Evolutionary conservation across 2,888 invertebrate species (phyloP), one percentile per base, ranked within the genome.

Genomic region (Stramonita haemastoma): DNA sequence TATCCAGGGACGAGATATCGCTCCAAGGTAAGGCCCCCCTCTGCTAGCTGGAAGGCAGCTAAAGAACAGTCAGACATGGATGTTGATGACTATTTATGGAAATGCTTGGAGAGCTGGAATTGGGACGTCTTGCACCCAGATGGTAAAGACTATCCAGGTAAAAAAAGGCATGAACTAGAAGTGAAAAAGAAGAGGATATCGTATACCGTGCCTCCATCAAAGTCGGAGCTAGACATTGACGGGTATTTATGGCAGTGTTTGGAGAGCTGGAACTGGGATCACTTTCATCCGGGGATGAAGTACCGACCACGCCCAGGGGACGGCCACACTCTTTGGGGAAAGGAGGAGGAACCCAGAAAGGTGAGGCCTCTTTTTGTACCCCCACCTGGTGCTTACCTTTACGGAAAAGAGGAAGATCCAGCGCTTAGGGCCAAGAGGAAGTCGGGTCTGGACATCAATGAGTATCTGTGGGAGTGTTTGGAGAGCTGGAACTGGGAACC

Each of bases 391-490:
- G 46, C 46, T 46, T 46, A 46, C 46, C 46, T 46, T 46, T 46
- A 46, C 8, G 46, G 46, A 46, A 46, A 46, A 46, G 46, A 8
- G 46, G 46, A 46, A 46, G 46, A 46, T 46, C 46, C 46, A 46
- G 46, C 8, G 46, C 46, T 46, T 46, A 46, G 46, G 46, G 46
- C 46, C 46, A 46, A 8, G 46, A 46, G 46, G 46, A 46, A 46
- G 8, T 46, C 46, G 13, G 46, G 32, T 13, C 13, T 83, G 0
- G 29, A 85, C 29, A 57, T 85, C 29, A 57, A n/a, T 19, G 84
- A n/a, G 29, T 85, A 85, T 19, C 57, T 85, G 57, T 85, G 84
- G 84, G 57, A n/a, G n/a, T 57, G 84, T n/a, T 29, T 85, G 84
- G 56, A 57, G 57, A 85, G 32, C 84, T 85, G 84, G 84, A 85